Base-by-base conservation (phyloP, 53 echinoderm and acorn worm genomes). In the Stichopus horrens region DNA sequence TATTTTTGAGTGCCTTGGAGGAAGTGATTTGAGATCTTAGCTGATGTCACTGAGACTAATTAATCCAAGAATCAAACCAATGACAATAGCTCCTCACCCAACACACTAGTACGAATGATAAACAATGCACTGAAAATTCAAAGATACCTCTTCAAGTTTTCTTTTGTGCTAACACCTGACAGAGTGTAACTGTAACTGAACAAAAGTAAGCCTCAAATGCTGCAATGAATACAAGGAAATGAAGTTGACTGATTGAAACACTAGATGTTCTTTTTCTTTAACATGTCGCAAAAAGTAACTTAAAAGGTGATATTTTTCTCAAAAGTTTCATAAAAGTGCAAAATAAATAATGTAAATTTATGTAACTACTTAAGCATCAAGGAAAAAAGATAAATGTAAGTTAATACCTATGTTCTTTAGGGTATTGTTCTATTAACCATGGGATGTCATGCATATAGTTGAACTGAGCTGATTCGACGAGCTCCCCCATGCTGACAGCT, bases 381-480 rank as follows among this genome's bases (percentile, higher is more conserved):
- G 16, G 63, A 16, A 63, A 63, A 13, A 13, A 16, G 16, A 63
- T 16, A 63, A 63, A 13, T 13, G 63, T 7, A 10, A 63, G 63
- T 63, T 63, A 8, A 77, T 82, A 96, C 97, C 97, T 95, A 68
- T 88, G 93, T 23, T 97, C 90, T 59, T 21, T 85, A 2, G 93
- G 97, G 88, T 97, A 97, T 73, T 97, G 97, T 54, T 94, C 76
- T 68, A 95, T 90, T 7, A 97, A 88, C 95, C 97, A 97, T 52
- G 97, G 94, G n/a, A 97, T 97, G 68, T 97, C 97, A 97, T 92
- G 92, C 90, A 95, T 90, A 63, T 95, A 97, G 86, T 95, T 97
- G 80, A 97, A 95, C 87, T 95, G 97, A 54, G 86, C 95, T 9
- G 97, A 95, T 58, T 88, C 95, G 5, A 95, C 92, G 14, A 97